These are phyloP conservation scores for Trialeurodes vaporariorum DNA, from an alignment of 1,140 invertebrate genomes.

Conservation along the genomic window DNA sequence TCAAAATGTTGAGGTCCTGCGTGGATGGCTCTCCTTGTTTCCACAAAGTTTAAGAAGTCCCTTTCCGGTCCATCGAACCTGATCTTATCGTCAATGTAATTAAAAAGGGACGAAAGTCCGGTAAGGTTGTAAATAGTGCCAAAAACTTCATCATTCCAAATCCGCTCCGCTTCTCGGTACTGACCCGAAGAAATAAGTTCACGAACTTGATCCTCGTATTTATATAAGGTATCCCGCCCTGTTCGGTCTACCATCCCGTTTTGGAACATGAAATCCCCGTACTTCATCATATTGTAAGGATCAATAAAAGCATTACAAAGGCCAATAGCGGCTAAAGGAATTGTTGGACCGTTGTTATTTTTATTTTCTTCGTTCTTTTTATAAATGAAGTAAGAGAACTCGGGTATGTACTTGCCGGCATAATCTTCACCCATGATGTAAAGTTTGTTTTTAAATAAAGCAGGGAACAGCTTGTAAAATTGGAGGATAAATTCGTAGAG, in stretches of 20 bases:
- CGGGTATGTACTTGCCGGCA: conserved; percentile 71
- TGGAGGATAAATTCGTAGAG: conserved; percentile 34
- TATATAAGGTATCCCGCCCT: background rate
- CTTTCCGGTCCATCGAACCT: background rate
- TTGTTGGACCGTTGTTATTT: no score
- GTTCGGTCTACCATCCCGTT: conserved; percentile 17
- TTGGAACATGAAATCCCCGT: background rate
- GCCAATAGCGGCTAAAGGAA: background rate
- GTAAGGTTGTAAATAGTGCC: background rate
- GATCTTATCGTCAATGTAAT: background rate
- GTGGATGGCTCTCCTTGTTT: background rate
- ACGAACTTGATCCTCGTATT: background rate
- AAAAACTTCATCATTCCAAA: background rate
- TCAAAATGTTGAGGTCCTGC: no score
- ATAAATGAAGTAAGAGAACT: conserved; percentile 62
- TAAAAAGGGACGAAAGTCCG: background rate
- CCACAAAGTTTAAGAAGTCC: background rate
- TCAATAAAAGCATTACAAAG: background rate
- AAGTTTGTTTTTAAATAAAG: conserved; percentile 50
- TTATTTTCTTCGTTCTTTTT: conserved; percentile 49
- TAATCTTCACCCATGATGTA: conserved; percentile 79
- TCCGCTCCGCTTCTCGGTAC: background rate
- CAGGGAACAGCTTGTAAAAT: conserved; percentile 58
- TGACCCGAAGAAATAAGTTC: background rate
- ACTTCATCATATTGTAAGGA: background rate